Conservation (phyloP, 2,797 vertebrate genomes). For the Phrynocephalus forsythii region DNA sequence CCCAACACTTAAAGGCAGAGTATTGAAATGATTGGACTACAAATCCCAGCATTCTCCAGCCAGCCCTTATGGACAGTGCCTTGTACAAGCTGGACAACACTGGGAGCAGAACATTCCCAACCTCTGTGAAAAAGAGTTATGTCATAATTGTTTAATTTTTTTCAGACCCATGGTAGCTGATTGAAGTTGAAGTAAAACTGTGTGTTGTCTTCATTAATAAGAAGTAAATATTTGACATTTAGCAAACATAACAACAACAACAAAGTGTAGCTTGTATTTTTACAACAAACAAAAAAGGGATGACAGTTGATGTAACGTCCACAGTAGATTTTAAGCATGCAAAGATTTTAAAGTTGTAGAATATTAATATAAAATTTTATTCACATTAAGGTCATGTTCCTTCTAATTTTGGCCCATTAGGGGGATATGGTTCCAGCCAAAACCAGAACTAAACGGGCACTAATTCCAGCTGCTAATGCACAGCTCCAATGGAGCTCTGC, state of each 20-base stretch:
- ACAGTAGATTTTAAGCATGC: not conserved
- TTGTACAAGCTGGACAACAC: not conserved
- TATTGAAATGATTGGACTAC: too few species aligned
- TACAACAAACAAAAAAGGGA: not conserved
- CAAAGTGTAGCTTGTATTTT: not conserved
- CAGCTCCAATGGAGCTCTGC: too few species aligned
- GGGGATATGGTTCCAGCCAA: too few species aligned
- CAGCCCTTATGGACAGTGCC: too few species aligned
- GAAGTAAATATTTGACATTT: not conserved
- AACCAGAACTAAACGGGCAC: too few species aligned
- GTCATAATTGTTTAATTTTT: not conserved
- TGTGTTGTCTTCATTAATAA: not conserved
- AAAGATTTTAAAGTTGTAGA: not conserved
- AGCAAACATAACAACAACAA: not conserved
- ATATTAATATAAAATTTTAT: not conserved
- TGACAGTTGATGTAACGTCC: not conserved
- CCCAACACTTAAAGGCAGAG: too few species aligned
- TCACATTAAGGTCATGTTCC: not conserved
- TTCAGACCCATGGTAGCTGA: fast-evolving
- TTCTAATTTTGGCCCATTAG: too few species aligned
- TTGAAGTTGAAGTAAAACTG: not conserved
- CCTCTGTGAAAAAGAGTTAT: not conserved
- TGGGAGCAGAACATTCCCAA: not conserved
- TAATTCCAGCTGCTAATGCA: too few species aligned
- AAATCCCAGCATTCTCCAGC: too few species aligned